These are phyloP conservation scores for Hemicordylus capensis DNA, from an alignment of 2,113 vertebrate species.

Conservation along the genomic window DNA sequence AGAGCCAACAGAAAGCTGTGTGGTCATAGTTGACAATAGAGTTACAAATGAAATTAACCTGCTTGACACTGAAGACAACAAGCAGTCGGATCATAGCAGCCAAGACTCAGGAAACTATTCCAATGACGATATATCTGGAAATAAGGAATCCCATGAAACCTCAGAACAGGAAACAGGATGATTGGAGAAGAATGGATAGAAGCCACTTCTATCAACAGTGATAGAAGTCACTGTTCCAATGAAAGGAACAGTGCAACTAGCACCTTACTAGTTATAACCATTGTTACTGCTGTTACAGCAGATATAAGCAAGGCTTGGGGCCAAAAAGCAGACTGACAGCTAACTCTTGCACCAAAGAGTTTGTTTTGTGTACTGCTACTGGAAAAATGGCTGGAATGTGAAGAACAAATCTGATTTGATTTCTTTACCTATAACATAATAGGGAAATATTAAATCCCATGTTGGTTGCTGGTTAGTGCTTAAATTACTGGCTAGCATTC, in stretches of 20 bases:
- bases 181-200: background rate
- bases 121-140: constrained; percentile 45
- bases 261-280: background rate
- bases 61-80: background rate
- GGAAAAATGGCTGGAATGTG: background rate
- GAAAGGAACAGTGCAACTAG: accelerated
- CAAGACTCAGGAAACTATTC: constrained; percentile 79
- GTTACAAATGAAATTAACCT: constrained; percentile 3
- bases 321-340: background rate
- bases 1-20: constrained; percentile 61
- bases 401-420: background rate
- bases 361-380: background rate
- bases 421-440: background rate
- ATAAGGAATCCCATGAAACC: background rate
- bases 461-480: background rate
- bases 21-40: constrained; percentile 57
- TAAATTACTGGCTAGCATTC: no score
- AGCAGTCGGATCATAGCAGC: constrained; percentile 55
- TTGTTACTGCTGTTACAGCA: background rate
- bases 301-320: accelerated
- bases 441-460: background rate
- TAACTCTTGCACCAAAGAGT: background rate
- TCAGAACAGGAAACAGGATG: background rate
- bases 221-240: no score
- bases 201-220: background rate